Evolutionary conservation across 1,140 invertebrate genomes (phyloP).

Genomic region (Brachionus koreanus): DNA sequence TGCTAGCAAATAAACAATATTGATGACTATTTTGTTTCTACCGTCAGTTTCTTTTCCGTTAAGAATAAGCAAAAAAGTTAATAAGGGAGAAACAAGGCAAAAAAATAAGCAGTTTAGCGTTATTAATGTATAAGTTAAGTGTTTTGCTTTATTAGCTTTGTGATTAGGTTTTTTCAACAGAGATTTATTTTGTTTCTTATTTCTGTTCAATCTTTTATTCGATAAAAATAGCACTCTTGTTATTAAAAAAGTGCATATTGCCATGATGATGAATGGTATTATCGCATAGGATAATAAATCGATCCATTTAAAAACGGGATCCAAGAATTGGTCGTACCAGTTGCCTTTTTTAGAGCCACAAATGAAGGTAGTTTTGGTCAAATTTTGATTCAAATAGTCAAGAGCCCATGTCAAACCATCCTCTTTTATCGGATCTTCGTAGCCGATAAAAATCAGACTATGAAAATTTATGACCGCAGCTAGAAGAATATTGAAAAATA

Average conservation of each 20-base stretch:
- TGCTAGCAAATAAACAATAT: slow-evolving; percentile 39
- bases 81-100: not conserved
- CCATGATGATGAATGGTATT: slow-evolving; percentile 36
- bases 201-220: slow-evolving; percentile 10
- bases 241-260: slow-evolving; percentile 27
- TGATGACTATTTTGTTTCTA: slow-evolving; percentile 1
- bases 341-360: not conserved
- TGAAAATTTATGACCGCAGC: slow-evolving; percentile 22
- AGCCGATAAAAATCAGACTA: slow-evolving; percentile 34
- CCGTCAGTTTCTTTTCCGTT: slow-evolving; percentile 16
- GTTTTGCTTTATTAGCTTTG: not conserved
- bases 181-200: not conserved
- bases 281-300: slow-evolving; percentile 29
- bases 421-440: not conserved
- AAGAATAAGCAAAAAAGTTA: not conserved
- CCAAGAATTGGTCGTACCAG: slow-evolving; percentile 31
- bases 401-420: not conserved
- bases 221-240: slow-evolving; percentile 2
- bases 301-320: slow-evolving; percentile 13
- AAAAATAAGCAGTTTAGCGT: slow-evolving; percentile 33
- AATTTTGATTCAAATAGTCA: slow-evolving; percentile 7
- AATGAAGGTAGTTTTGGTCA: not conserved
- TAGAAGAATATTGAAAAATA: not conserved
- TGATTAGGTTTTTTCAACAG: not conserved
- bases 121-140: slow-evolving; percentile 38